Conservation (phyloP, 2,888 invertebrate genomes). For the Beris chalybata region DNA sequence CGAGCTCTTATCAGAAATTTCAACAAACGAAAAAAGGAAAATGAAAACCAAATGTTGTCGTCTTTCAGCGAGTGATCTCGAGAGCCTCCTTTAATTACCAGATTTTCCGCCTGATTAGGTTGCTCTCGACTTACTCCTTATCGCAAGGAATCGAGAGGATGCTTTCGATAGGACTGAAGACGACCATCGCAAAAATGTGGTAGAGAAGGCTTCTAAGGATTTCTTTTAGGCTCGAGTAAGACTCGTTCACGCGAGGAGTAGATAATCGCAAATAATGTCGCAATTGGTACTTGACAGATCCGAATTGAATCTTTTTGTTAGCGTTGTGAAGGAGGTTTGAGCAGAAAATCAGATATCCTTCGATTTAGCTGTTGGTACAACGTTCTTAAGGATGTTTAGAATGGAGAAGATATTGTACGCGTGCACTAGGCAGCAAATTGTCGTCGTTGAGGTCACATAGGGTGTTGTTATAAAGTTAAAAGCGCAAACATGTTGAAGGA, state of each 20-base stretch:
- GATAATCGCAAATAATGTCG: conserved; percentile 8
- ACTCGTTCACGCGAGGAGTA: not conserved
- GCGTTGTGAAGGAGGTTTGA: not conserved
- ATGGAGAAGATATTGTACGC: too few species aligned
- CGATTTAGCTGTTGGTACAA: too few species aligned
- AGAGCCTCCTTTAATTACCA: conserved; percentile 34
- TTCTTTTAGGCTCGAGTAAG: not conserved
- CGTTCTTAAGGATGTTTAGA: too few species aligned
- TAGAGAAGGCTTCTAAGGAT: not conserved
- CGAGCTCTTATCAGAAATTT: conserved; percentile 1
- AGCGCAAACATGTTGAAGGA: too few species aligned
- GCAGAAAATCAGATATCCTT: too few species aligned
- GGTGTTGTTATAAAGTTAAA: too few species aligned
- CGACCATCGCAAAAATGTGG: not conserved
- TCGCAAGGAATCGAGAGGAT: not conserved
- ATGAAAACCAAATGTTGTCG: not conserved
- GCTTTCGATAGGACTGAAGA: not conserved
- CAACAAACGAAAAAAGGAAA: conserved; percentile 1
- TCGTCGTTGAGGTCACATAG: too few species aligned
- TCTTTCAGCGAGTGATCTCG: conserved; percentile 19
- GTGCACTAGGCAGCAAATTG: too few species aligned
- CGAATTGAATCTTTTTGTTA: not conserved
- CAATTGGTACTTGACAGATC: conserved; percentile 13
- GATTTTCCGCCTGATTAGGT: conserved; percentile 36
- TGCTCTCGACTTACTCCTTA: not conserved